Base-by-base conservation (phyloP, 1,140 invertebrate species). In the Adoxophyes honmai region DNA sequence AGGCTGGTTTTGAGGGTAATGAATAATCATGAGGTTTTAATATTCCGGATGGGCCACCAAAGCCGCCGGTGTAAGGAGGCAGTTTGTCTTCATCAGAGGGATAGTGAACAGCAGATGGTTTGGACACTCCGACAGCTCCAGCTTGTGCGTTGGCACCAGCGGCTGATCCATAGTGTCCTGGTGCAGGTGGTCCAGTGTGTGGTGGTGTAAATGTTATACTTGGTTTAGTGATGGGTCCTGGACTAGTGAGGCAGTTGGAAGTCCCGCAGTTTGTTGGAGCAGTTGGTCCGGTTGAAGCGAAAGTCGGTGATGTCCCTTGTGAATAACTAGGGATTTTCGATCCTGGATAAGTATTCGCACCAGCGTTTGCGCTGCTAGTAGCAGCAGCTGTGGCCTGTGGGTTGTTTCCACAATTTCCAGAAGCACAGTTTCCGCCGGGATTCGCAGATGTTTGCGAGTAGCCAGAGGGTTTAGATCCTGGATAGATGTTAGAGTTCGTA, bases 1-100 rank as follows among this genome's bases (percentile, higher is more conserved):
- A 48, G 9, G 10, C 4, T 3, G 42, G 42, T 21, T 57, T 57
- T 10, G 56, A 48, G 10, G 64, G 61, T 14, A 57, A 4, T 34
- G 54, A 60, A 52, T 53, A 66, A 37, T 77, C 69, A 66, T 77
- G 68, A 13, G 76, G 76, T 52, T 67, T 73, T 44, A 78, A 61
- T 34, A 73, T 18, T 21, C 72, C 72, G 1, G 56, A 13, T 34
- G 67, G 63, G 4, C 58, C 69, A 33, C 68, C 66, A 16, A 71
- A 71, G 0, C 68, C 66, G 33, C 62, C 65, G 34, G 55, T 57
- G 37, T 73, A 67, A 18, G 51, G 1, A 34, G 70, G 68, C 36
- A 59, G 42, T 13, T 66, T 60, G 21, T 69, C 42, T 48, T 48
- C n/a, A 14, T 16, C n/a, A 11, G 42, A 48, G 21, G 42, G 42